Base-by-base conservation (phyloP, 2,797 vertebrate species). In the Steatocranus sp. region DNA sequence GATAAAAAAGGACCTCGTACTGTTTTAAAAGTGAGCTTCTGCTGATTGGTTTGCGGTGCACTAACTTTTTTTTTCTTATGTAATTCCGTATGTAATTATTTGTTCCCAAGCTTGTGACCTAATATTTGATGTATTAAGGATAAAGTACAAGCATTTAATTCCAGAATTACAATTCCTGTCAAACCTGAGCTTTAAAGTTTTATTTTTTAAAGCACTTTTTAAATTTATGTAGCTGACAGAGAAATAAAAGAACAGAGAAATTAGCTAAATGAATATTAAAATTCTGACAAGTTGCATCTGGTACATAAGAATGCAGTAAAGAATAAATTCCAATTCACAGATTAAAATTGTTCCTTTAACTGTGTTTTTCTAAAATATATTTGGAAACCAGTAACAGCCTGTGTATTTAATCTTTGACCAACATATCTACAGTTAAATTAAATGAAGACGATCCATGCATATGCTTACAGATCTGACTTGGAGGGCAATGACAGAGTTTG, bases 401-500 rank as follows among this genome's bases (percentile, higher is more conserved):
- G 63, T 70, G 41, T 5, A 7, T 73, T 48, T 12, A 30, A 12
- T 18, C 66, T 46, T 46, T 73, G 66, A 46, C 9, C 66, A 46
- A 2, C 66, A 18, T 41, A 18, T 73, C 10, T 73, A 30, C 11
- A 2, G 49, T 34, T 18, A 2, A 49, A 6, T 2, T 15, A 14
- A 50, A 11, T 20, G 2, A 20, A 7, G 14, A 11, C 15, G 36
- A 20, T 11, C 3, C 17, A 0, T 11, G 3, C 53, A 4, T 78
- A 8, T 81, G 27, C 68, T 27, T 76, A 3, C 81, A 99, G 98
- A 97, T 92, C 95, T 99, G 86, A 96, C 94, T 90, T 92, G 96
- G 94, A 96, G 96, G 80, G 96, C 88, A 0, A 97, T 97, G 95
- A 97, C 97, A 1, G 97, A 98, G 95, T 99, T 99, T 88, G 97